Percentiles rank a stretch among this genome's conserved stretches.
Evolutionary conservation across 2,797 vertebrate genomes (phyloP).

Genomic region (Tinamus major): DNA sequence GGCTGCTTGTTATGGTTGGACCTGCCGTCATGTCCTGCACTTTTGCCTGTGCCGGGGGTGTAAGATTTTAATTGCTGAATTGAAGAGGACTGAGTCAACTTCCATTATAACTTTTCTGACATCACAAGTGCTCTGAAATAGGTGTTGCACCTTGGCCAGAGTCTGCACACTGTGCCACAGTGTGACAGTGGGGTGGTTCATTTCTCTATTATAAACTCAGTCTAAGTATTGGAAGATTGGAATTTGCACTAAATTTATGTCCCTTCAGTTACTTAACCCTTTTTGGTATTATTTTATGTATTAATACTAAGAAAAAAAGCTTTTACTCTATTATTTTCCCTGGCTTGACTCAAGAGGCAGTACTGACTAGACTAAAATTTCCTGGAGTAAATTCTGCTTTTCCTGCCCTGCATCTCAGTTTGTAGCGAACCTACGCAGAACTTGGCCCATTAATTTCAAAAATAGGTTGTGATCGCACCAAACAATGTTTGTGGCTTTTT

Average conservation of each 20-base stretch:
- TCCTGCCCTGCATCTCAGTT: neutral
- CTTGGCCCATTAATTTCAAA: neutral
- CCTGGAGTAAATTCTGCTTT: neutral
- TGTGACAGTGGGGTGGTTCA: neutral
- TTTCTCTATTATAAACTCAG: neutral
- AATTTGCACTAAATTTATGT: neutral
- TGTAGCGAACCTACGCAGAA: neutral
- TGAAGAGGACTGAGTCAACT: neutral
- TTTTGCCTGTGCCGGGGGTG: neutral
- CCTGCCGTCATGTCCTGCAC: accelerated
- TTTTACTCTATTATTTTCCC: neutral
- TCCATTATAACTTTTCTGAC: neutral
- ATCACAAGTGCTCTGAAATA: neutral
- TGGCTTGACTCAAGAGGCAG: neutral
- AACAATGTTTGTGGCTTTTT: neutral
- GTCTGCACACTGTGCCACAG: neutral
- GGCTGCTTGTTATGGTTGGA: neutral
- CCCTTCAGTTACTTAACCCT: neutral
- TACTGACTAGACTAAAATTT: neutral
- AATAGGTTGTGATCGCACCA: neutral
- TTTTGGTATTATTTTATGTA: neutral
- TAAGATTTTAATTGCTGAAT: neutral
- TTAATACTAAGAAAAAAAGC: neutral
- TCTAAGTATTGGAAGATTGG: neutral
- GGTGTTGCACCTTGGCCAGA: neutral